Evolutionary conservation across 2,888 invertebrate genomes (phyloP).

Genomic region (Plagiodera versicolora): DNA sequence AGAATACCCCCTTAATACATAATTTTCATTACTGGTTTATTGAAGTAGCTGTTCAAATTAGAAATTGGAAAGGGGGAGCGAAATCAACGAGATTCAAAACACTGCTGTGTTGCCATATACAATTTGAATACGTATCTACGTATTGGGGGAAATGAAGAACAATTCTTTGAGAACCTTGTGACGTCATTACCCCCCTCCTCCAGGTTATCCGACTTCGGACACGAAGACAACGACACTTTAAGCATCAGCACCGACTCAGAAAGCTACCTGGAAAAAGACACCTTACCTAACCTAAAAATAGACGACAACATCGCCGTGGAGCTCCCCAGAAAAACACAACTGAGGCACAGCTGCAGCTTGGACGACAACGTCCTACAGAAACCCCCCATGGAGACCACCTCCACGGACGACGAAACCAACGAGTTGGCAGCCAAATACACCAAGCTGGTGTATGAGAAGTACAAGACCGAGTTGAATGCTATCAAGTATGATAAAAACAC

Average conservation of each 20-base stretch:
- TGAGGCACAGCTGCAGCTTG: conserved; percentile 39
- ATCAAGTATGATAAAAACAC: conserved; percentile 53
- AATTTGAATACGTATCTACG: too few species aligned
- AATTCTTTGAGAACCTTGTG: too few species aligned
- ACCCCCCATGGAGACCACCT: conserved; percentile 34
- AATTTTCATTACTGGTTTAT: too few species aligned
- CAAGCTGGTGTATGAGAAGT: conserved; percentile 40
- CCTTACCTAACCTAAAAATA: conserved; percentile 51
- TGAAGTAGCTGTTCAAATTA: too few species aligned
- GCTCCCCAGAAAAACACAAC: background rate
- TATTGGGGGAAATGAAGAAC: too few species aligned
- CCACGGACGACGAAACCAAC: conserved; percentile 52
- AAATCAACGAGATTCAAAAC: too few species aligned
- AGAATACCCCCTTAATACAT: too few species aligned
- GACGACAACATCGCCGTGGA: conserved; percentile 46
- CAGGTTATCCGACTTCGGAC: conserved; percentile 57
- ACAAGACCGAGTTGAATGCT: conserved; percentile 49
- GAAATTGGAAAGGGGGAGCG: too few species aligned
- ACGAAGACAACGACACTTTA: conserved; percentile 48
- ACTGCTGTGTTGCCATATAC: too few species aligned
- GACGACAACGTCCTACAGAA: conserved; percentile 32
- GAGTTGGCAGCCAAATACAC: conserved; percentile 46
- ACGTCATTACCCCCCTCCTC: too few species aligned
- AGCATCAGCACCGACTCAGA: conserved; percentile 51
- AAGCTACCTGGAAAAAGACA: conserved; percentile 51